Evolutionary conservation across 2,113 vertebrate genomes (phyloP).

Genomic region (Caracal caracal): DNA sequence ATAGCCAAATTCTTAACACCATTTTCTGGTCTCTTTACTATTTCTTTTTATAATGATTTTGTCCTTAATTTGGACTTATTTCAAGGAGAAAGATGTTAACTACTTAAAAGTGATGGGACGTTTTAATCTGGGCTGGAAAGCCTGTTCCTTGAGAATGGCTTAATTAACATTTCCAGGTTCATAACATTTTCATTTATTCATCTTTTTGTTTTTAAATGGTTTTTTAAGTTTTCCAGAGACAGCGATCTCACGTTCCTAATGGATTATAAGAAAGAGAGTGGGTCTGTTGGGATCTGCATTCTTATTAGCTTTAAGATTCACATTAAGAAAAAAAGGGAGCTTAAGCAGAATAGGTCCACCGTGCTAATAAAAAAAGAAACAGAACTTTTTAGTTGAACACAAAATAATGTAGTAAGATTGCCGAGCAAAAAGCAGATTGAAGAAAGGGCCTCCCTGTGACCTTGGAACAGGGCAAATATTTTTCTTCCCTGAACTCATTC

Average conservation of each 20-base stretch:
- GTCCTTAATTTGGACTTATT: slow-evolving; percentile 82
- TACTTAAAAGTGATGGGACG: slow-evolving; percentile 81
- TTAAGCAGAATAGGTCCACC: slow-evolving; percentile 79
- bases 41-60: slow-evolving; percentile 81
- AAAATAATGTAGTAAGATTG: slow-evolving; percentile 71
- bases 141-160: slow-evolving; percentile 83
- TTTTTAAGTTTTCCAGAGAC: slow-evolving; percentile 86
- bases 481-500: slow-evolving; percentile 4
- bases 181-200: slow-evolving; percentile 89
- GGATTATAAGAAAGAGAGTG: slow-evolving; percentile 82
- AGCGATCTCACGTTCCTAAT: slow-evolving; percentile 84
- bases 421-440: slow-evolving; percentile 40
- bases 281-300: slow-evolving; percentile 84
- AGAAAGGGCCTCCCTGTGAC: slow-evolving; percentile 57
- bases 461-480: slow-evolving; percentile 69
- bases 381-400: slow-evolving; percentile 77
- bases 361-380: slow-evolving; percentile 83
- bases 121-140: slow-evolving; percentile 84
- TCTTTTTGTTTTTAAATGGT: slow-evolving; percentile 87
- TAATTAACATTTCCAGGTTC: slow-evolving; percentile 88
- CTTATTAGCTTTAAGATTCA: slow-evolving; percentile 84
- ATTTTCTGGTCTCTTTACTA: slow-evolving; percentile 73
- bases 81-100: slow-evolving; percentile 81
- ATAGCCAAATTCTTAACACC: slow-evolving; percentile 67
- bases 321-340: slow-evolving; percentile 72